Percentiles rank a stretch among this genome's conserved stretches.
Evolutionary conservation across 2,113 vertebrate genomes (phyloP).

Genomic region (Cyanoderma ruficeps): DNA sequence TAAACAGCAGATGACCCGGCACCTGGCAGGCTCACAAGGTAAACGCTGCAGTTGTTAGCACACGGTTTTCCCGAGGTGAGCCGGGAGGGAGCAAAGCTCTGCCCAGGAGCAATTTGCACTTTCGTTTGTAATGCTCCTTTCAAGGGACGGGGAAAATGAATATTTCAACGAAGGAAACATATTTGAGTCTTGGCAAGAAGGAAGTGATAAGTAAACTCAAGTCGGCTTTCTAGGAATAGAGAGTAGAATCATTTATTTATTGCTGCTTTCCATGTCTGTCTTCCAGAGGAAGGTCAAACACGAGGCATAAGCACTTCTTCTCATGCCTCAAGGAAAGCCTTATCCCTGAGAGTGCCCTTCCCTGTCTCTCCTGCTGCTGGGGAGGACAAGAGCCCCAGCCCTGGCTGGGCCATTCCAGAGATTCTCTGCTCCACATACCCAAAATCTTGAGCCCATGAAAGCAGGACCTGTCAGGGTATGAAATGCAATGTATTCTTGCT

Average conservation of each 20-base stretch:
- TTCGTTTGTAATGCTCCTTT: neutral
- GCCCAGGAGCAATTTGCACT: neutral
- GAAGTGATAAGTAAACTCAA: neutral
- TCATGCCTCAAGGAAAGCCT: neutral
- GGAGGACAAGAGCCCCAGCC: neutral
- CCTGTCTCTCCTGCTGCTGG: neutral
- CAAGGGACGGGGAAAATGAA: neutral
- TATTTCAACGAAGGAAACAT: constrained; percentile 24
- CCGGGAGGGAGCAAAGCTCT: neutral
- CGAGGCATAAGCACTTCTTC: accelerated
- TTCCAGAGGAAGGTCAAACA: neutral
- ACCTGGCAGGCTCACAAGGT: constrained; percentile 47
- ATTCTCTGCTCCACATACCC: neutral
- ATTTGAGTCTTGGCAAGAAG: neutral
- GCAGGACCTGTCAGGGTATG: neutral
- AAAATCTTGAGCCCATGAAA: neutral
- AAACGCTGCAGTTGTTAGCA: neutral
- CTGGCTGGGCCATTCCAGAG: neutral
- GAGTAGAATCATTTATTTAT: constrained; percentile 13
- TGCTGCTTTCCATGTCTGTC: neutral
- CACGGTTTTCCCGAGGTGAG: neutral
- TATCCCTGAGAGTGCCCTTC: accelerated
- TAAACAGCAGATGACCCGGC: constrained; percentile 28
- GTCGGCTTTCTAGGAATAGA: constrained; percentile 11
- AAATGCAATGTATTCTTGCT: neutral